Evolutionary conservation across 1,140 invertebrate genomes (phyloP).

Genomic region (Nasonia vitripennis): DNA sequence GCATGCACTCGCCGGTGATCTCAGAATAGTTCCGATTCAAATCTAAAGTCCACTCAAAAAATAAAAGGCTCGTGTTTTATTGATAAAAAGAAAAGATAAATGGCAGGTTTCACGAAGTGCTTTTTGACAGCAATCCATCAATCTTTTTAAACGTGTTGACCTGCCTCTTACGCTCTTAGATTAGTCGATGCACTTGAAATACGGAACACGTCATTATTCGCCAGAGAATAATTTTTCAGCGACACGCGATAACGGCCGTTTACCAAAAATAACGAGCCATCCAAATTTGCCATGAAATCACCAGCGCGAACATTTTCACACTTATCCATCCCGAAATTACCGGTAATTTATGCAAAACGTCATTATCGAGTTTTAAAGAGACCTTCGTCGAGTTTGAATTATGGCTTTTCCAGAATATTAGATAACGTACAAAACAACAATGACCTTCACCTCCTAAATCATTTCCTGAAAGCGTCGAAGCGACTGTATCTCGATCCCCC

Average conservation of each 20-base stretch:
- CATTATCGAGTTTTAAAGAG: too few species aligned
- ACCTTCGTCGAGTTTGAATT: too few species aligned
- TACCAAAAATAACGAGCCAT: constrained; percentile 22
- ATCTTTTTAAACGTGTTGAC: constrained; percentile 14
- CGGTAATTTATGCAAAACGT: background rate
- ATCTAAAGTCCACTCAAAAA: too few species aligned
- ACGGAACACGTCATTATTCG: background rate
- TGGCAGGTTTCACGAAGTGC: background rate
- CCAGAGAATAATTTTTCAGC: background rate
- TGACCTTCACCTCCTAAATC: background rate
- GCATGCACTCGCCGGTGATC: background rate
- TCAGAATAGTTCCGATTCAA: too few species aligned
- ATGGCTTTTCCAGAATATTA: too few species aligned
- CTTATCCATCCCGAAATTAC: constrained; percentile 7
- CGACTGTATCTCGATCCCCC: constrained; percentile 1
- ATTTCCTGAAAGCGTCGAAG: background rate
- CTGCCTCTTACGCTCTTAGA: too few species aligned
- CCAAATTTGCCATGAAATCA: background rate
- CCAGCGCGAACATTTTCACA: background rate
- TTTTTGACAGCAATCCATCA: constrained; percentile 27
- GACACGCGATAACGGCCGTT: background rate
- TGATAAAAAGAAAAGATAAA: background rate
- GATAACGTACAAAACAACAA: background rate
- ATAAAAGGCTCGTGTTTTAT: too few species aligned
- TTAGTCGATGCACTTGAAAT: constrained; percentile 1